Evolutionary conservation across 2,797 vertebrate species (phyloP), one percentile per base, ranked within the genome.

Genomic region (Halcyon leucocephala): DNA sequence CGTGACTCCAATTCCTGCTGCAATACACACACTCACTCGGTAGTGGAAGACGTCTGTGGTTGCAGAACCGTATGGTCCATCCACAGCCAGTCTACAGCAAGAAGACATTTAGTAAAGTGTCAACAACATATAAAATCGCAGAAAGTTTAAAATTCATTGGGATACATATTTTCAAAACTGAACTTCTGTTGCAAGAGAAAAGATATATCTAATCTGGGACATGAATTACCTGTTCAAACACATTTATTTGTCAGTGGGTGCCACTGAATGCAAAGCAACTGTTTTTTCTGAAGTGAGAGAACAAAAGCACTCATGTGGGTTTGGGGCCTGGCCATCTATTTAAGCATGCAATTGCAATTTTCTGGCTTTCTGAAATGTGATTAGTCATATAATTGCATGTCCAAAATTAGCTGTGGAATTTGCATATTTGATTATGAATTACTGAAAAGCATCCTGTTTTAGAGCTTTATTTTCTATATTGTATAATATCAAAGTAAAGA

Each of bases 1-100:
- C 1, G 98, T 98, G 69, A 98, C 98, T 93, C 98, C 98, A 0
- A 98, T 98, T 41, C 98, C 98, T 6, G 98, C 95, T 9, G 98
- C 98, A 82, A 98, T 96, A 96, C 98, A 98, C 74, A 98, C 91
- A 3, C 98, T 98, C 80, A 98, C 97, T 16, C 3, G 80, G 37
- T 98, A 98, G 89, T 89, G 96, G 90, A 98, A 98, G 66, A 98
- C 95, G 1, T 98, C 98, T 4, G 95, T 97, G 79, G 98, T 96
- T 33, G 98, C 85, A 10, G 98, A 97, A 89, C 98, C 98, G 0
- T 98, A 98, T 0, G 98, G 98, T 76, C 98, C 98, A 0, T 98
- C 98, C 93, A 98, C 98, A 0, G 98, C 98, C 79, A 98, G 42
- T 76, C 98, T 98, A 79, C 10, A 95, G 92, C 55, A 86, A 96